These are phyloP conservation scores for Sebastes diaconus DNA, from an alignment of 2,797 vertebrate genomes.

Conservation along the genomic window DNA sequence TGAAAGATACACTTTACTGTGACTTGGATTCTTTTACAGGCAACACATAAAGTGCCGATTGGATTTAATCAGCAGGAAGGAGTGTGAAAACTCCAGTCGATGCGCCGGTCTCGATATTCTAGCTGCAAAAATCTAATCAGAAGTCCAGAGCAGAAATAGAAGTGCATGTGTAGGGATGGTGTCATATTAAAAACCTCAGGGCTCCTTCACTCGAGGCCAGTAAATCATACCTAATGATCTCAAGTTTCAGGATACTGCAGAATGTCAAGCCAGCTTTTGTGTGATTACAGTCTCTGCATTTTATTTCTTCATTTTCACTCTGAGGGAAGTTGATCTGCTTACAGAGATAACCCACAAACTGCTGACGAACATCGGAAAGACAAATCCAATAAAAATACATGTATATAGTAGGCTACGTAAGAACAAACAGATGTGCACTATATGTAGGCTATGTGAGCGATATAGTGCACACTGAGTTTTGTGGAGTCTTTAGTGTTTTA, in stretches of 20 bases:
- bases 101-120: background rate
- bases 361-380: background rate
- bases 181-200: conserved; percentile 1
- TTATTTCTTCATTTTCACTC: background rate
- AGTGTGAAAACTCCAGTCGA: background rate
- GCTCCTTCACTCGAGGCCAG: background rate
- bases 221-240: background rate
- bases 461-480: no score
- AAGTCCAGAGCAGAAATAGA: background rate
- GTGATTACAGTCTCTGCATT: background rate
- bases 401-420: background rate
- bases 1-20: background rate
- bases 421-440: no score
- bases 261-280: background rate
- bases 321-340: background rate
- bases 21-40: background rate
- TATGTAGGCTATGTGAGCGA: no score
- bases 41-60: background rate
- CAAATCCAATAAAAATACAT: background rate
- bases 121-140: background rate
- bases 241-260: background rate
- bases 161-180: background rate
- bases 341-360: background rate
- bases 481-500: no score
- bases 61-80: background rate